Evolutionary conservation across 1,140 invertebrate genomes (phyloP).

Genomic region (Meloidogyne exigua): DNA sequence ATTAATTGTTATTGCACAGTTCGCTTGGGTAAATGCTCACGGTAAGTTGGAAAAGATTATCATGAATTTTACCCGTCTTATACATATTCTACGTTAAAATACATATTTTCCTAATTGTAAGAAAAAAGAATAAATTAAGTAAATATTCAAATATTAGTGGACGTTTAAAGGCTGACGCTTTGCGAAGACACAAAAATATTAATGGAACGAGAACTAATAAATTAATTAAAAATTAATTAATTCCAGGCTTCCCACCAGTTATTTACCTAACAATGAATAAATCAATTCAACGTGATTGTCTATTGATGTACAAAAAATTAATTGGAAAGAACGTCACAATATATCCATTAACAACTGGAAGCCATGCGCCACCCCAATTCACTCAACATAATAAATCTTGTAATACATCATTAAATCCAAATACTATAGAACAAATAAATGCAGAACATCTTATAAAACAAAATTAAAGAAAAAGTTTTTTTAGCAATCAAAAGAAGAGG

Average conservation of each 20-base stretch:
- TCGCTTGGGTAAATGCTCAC: background rate
- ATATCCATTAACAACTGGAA: background rate
- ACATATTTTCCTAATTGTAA: too few relatives aligned
- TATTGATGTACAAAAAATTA: background rate
- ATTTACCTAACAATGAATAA: slow-evolving; percentile 1
- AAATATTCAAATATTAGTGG: too few relatives aligned
- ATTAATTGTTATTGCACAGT: background rate
- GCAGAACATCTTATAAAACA: background rate
- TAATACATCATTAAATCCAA: background rate
- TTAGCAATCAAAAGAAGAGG: too few relatives aligned
- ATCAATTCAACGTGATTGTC: background rate
- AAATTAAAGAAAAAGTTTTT: background rate
- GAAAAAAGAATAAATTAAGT: too few relatives aligned
- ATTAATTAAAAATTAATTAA: too few relatives aligned
- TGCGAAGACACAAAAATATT: too few relatives aligned
- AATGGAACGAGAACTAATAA: too few relatives aligned
- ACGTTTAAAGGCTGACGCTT: too few relatives aligned
- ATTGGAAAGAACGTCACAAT: background rate
- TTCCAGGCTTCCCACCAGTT: background rate
- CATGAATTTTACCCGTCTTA: too few relatives aligned
- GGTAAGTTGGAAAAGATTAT: background rate
- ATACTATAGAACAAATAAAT: background rate
- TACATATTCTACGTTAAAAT: too few relatives aligned
- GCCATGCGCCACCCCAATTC: background rate
- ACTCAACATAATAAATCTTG: background rate